Base-by-base conservation (phyloP, 2,888 invertebrate species). In the Hemithea aestivaria region DNA sequence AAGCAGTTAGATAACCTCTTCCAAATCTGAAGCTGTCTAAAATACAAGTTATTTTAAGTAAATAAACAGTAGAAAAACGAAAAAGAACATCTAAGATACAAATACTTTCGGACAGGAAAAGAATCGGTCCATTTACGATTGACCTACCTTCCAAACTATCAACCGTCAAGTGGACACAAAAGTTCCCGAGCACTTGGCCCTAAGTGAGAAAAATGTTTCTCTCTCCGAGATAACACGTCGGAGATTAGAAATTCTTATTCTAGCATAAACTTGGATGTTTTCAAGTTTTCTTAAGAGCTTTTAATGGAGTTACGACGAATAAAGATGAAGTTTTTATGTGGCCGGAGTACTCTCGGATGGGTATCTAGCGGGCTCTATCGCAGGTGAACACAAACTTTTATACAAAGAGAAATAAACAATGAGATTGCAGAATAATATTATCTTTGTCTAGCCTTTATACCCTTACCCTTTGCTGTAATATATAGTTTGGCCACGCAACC, bases 201-300 rank as follows among this genome's bases (percentile, higher is more conserved):
- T 32, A 36, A 36, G 28, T 27, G 33, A 29, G 33, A 41, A 37
- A 41, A 33, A 37, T 42, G 29, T 34, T 32, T 2, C 32, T 20
- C 35, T 37, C 32, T 21, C 37, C 2, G 20, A 27, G 32, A 35
- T 39, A 39, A 32, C 35, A 21, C 31, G 27, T 2, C 9, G 10
- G 20, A 44, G 40, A 48, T 44, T 40, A 44, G 31, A 26, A 39
- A 37, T 36, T 38, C 29, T 35, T 40, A 35, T 38, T 35, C 38
- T 43, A 38, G 38, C 38, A 36, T 44, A 42, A 48, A 45, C 37
- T 48, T 32, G 7, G 35, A 35, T 38, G 39, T 35, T 43, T 36
- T 28, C 27, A 39, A 39, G 34, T 35, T 43, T 40, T 28, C 36
- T 26, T 36, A 36, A 40, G 36, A 46, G 39, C 36, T 42, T 42